Evolutionary conservation across 35 echinoderm and acorn worm genomes (phyloP).

Genomic region (Patiria miniata): DNA sequence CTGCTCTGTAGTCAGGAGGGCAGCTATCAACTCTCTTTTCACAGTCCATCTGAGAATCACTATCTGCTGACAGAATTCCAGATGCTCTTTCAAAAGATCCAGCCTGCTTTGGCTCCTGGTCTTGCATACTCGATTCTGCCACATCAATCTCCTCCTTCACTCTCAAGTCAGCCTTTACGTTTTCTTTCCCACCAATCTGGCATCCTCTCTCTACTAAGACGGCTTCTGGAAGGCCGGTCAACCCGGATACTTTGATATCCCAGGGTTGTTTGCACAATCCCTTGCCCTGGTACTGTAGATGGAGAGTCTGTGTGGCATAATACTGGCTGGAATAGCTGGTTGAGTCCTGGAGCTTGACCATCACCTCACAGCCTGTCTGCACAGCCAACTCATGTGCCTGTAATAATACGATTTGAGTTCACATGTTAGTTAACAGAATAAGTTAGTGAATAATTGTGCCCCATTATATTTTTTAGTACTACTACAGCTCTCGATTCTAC

Average conservation of each 20-base stretch:
- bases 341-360: constrained; percentile 45
- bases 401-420: neutral
- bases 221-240: constrained; percentile 25
- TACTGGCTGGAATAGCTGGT: constrained; percentile 31
- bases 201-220: constrained; percentile 8
- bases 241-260: constrained; percentile 12
- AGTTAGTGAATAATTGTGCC: too few relatives aligned
- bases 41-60: neutral
- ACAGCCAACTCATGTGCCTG: constrained; percentile 67
- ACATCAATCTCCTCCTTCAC: neutral
- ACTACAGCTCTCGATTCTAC: neutral
- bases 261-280: neutral
- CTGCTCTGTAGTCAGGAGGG: too few relatives aligned
- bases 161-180: neutral
- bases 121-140: neutral
- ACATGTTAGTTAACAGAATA: too few relatives aligned
- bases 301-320: constrained; percentile 34
- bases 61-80: neutral
- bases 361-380: constrained; percentile 63
- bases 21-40: neutral
- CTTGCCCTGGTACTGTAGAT: neutral
- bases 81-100: too few relatives aligned
- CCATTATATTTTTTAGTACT: neutral
- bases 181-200: neutral
- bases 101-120: neutral